Conservation (phyloP, 2,888 invertebrate genomes). For the Sisyra terminalis region DNA sequence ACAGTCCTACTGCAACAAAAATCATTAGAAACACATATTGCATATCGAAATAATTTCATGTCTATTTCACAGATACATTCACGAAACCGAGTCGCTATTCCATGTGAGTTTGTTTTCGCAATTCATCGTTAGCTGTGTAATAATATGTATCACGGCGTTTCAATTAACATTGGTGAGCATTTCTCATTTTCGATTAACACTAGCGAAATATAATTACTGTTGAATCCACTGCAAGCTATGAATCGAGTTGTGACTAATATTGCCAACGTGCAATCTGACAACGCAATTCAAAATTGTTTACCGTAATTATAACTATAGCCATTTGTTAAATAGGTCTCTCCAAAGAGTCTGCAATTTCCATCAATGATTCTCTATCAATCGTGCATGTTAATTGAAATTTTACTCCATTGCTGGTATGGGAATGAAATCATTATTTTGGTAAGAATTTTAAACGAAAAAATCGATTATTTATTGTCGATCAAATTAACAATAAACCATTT, state of each 20-base stretch:
- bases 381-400: conserved; percentile 36
- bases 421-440: conserved; percentile 38
- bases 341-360: conserved; percentile 28
- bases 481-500: too few species aligned
- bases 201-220: not conserved
- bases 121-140: conserved; percentile 20
- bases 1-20: not conserved
- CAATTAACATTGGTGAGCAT: conserved; percentile 21
- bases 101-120: conserved; percentile 20
- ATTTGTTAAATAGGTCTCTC: conserved; percentile 9
- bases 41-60: conserved; percentile 8
- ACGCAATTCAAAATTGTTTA: not conserved
- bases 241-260: not conserved
- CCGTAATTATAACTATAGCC: conserved; percentile 3
- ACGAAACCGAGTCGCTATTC: conserved; percentile 19
- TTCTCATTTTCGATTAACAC: not conserved
- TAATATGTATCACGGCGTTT: conserved; percentile 24
- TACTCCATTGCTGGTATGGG: conserved; percentile 38
- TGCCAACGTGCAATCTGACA: too few species aligned
- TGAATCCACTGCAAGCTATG: not conserved
- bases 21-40: not conserved
- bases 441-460: too few species aligned
- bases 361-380: conserved; percentile 34
- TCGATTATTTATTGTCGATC: too few species aligned
- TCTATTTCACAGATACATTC: conserved; percentile 17